Base-by-base conservation (phyloP, 1,140 invertebrate species). In the Venustaconcha ellipsiformis region DNA sequence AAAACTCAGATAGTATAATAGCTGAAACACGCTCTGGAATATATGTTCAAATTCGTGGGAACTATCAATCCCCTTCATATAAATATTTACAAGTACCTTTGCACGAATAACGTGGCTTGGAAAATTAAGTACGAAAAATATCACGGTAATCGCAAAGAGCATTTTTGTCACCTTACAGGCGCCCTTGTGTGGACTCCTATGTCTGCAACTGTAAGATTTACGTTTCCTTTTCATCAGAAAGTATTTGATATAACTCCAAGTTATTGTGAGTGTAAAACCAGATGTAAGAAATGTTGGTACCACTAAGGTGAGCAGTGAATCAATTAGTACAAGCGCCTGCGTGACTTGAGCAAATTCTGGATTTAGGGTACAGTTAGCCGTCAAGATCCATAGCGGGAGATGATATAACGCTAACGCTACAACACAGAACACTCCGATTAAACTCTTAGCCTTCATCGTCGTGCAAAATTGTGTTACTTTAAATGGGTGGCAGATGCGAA, bases 101-200 rank as follows among this genome's bases (percentile, higher is more conserved):
- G 87, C 80, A 48, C 90, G 74, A 20, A 90, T 85, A 60, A 84
- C 79, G 82, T 91, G 89, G 68, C 88, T 86, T 0, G 95, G 95
- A n/a, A 95, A 88, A 89, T 96, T 96, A 20, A 96, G 91, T 58
- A 92, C 90, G 1, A 96, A 92, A 87, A 96, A 96, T 3, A 94
- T 93, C 2, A 93, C 93, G 0, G 95, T 96, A 15, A 96, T 94
- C 37, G 95, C 90, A 1, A 96, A 91, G 12, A 96, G 91, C 93
- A 95, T 95, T 87, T 94, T 93, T 2, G 95, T 96, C 15, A 96
- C 93, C 84, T 93, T 94, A 0, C 4, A 48, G 11, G 91, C 89
- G 81, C 94, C 93, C n/a, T 92, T 92, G 30, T 57, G 58, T 30
- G 68, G 63, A 65, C 69, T 30, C 17, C 69, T 67, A 67, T 74